A percentile compares a stretch with the other conserved stretches of the same genome.
phyloP scores from a whole-genome alignment of 2,113 vertebrate species.

The Pandion haliaetus region DNA sequence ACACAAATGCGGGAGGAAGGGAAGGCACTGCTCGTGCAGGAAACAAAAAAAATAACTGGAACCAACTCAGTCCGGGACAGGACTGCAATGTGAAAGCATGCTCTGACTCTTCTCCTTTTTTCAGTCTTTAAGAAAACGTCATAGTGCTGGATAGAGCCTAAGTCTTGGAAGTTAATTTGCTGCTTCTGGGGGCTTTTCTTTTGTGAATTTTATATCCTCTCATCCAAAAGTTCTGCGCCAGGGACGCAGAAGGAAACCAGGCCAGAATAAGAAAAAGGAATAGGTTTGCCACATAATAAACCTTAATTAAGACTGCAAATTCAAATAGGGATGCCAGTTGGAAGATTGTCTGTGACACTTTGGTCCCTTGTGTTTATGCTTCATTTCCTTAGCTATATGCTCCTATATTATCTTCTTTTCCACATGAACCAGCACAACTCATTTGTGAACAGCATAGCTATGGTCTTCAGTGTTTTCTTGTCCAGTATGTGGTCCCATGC shows the following conservation, averaged over 20 bases:
- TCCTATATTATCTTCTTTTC: neutral
- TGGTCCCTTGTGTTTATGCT: neutral
- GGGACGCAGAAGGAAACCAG: neutral
- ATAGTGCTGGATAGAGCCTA: neutral
- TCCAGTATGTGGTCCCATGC: neutral
- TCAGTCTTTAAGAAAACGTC: neutral
- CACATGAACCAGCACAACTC: neutral
- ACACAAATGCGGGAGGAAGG: accelerated
- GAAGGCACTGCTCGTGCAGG: neutral
- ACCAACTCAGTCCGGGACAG: neutral
- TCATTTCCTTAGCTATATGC: neutral
- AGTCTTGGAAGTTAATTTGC: neutral
- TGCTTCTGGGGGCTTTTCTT: neutral
- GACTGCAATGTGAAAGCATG: neutral
- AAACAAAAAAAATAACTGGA: neutral
- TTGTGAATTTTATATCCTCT: neutral
- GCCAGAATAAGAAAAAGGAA: neutral
- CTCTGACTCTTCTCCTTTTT: neutral
- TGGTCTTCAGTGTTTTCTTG: neutral
- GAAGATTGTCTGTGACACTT: neutral
- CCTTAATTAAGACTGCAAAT: neutral
- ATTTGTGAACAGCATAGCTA: neutral
- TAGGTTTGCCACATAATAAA: neutral
- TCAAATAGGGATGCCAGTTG: neutral
- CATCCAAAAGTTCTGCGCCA: neutral